A percentile compares a stretch with the other conserved stretches of the same genome.
phyloP scores from a whole-genome alignment of 2,113 vertebrate species.

The Eudorcas thomsonii region DNA sequence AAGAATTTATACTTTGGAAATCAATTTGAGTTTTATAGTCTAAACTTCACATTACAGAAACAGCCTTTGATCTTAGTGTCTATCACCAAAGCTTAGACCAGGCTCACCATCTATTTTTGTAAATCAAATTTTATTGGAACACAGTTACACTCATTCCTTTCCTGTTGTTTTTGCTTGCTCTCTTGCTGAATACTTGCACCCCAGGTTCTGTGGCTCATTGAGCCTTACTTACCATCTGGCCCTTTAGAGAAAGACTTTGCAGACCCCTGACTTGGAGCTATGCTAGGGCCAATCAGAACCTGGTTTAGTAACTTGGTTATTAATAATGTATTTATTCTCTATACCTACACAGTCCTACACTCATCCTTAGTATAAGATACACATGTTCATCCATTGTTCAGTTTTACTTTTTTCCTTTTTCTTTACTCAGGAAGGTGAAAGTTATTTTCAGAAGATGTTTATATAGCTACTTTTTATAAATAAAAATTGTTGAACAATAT shows the following conservation, averaged over 20 bases:
- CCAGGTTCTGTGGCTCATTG: background rate
- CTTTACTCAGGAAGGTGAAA: background rate
- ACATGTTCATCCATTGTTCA: background rate
- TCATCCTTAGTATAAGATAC: background rate
- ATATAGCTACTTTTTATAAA: background rate
- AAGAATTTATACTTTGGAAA: background rate
- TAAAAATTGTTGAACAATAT: background rate
- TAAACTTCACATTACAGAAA: background rate
- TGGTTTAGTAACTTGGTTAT: background rate
- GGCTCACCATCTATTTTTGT: background rate
- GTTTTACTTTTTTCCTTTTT: background rate
- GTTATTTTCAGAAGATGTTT: background rate
- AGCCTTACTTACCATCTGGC: background rate
- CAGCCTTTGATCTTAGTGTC: background rate
- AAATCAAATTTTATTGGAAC: background rate
- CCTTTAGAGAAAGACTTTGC: background rate
- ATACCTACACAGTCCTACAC: background rate
- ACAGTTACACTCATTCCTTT: background rate
- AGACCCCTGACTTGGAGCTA: background rate
- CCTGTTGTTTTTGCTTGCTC: background rate
- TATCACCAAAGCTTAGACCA: background rate
- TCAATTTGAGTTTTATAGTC: background rate
- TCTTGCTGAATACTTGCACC: background rate
- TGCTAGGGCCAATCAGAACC: background rate
- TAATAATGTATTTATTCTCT: background rate